These are phyloP conservation scores for Rynchops niger DNA, from an alignment of 2,113 vertebrate species.

Conservation along the genomic window DNA sequence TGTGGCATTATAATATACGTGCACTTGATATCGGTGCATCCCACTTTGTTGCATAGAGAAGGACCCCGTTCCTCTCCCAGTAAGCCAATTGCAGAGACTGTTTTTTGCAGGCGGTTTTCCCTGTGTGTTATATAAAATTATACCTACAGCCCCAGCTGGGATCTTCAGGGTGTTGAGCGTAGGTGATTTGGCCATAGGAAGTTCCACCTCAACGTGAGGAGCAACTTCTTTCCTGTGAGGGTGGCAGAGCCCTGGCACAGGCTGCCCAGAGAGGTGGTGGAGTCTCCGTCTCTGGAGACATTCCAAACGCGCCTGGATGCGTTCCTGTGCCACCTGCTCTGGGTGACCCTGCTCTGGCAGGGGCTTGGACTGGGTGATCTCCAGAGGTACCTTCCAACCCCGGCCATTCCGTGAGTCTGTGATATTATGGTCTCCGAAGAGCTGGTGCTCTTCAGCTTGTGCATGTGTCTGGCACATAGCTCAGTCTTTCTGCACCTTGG, in stretches of 20 bases:
- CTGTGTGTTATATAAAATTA: rapidly evolving
- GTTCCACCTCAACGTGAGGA: too few relatives aligned
- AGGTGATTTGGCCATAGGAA: too few relatives aligned
- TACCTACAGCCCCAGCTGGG: neutral
- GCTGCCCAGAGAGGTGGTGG: too few relatives aligned
- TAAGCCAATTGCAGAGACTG: neutral
- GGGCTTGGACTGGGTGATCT: too few relatives aligned
- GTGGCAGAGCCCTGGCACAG: too few relatives aligned
- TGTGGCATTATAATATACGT: neutral
- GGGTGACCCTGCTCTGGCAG: too few relatives aligned
- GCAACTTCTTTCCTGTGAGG: too few relatives aligned
- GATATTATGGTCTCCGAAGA: neutral
- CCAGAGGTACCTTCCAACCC: too few relatives aligned
- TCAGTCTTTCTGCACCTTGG: neutral
- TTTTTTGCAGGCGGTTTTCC: neutral
- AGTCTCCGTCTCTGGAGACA: too few relatives aligned
- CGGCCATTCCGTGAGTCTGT: too few relatives aligned
- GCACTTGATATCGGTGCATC: neutral
- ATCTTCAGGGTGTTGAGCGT: neutral
- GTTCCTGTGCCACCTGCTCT: too few relatives aligned
- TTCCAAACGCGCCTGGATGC: too few relatives aligned
- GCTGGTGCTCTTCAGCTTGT: neutral
- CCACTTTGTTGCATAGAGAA: neutral
- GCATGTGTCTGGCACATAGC: neutral
- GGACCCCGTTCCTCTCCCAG: neutral